Evolutionary conservation across 2,888 invertebrate species (phyloP), one percentile per base, ranked within the genome.

Genomic region (Ischnura elegans): DNA sequence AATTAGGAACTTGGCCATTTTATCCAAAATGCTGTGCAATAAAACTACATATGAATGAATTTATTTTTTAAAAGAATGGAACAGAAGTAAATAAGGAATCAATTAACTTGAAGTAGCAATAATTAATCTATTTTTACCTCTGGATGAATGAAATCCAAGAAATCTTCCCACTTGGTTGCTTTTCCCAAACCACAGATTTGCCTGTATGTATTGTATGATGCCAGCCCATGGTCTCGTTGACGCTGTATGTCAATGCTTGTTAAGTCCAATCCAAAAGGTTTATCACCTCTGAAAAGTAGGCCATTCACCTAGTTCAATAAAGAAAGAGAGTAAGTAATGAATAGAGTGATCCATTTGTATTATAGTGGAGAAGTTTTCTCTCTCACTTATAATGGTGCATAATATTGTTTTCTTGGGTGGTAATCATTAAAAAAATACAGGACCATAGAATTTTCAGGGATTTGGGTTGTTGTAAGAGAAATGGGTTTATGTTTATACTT

Each of bases 271-370:
- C 96, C 96, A 93, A 96, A 96, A 47, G 96, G 95, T 45, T 94
- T 94, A 61, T 94, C 94, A 86, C 95, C 94, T 94, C 96, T 95
- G 95, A 97, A 97, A 94, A 97, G 95, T 94, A 95, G 96, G 94
- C 96, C 96, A 43, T 96, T 96, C 45, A 97, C 95, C 95, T 96
- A 94, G n/a, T 76, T 93, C 86, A 76, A 84, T 36, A n/a, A n/a
- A n/a, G n/a, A n/a, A n/a, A 93, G 93, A 13, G 2, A 36, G 47
- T 10, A n/a, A n/a, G n/a, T n/a, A 93, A 55, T 93, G 13, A 61
- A 61, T 6, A 61, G 19, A 61, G 42, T 61, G 0, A 19, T 42
- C 21, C 51, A 46, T 19, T 87, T 46, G 45, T n/a, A 43, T 42
- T 6, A 21, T 45, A 6, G 47, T 47, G 47, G 47, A 47, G 8